phyloP scores from a whole-genome alignment of 2,797 vertebrate species.

The Gymnoscopelus microlampas region DNA sequence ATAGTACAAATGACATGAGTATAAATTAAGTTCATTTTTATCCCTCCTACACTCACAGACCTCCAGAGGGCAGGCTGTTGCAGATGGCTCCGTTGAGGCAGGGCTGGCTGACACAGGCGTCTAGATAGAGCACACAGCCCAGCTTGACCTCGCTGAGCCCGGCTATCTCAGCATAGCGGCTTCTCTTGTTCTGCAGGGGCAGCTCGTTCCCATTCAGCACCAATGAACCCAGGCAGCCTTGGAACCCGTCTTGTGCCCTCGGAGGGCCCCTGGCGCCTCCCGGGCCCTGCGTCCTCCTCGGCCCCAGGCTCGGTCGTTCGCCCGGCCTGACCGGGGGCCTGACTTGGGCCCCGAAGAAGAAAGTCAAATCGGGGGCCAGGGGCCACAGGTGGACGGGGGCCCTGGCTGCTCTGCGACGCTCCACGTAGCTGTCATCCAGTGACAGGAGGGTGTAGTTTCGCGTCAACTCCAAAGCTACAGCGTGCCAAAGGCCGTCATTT shows the following conservation, averaged over 20 bases:
- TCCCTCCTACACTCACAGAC: slow-evolving; percentile 69
- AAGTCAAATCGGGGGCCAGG: slow-evolving; percentile 84
- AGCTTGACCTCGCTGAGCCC: slow-evolving; percentile 89
- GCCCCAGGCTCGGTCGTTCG: slow-evolving; percentile 76
- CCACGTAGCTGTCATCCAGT: slow-evolving; percentile 87
- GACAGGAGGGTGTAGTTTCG: slow-evolving; percentile 92
- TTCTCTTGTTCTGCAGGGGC: slow-evolving; percentile 89
- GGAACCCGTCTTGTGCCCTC: slow-evolving; percentile 89
- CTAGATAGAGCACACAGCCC: slow-evolving; percentile 88
- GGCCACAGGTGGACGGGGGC: slow-evolving; percentile 91
- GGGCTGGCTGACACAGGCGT: slow-evolving; percentile 88
- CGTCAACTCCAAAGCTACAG: slow-evolving; percentile 89
- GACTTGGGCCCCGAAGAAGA: slow-evolving; percentile 94
- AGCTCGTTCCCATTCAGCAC: slow-evolving; percentile 92
- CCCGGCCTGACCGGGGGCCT: slow-evolving; percentile 75
- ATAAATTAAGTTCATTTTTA: background rate
- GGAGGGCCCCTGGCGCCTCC: slow-evolving; percentile 74
- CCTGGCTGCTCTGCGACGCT: slow-evolving; percentile 88
- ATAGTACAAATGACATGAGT: too few species aligned
- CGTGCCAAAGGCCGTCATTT: slow-evolving; percentile 94
- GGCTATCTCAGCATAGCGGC: slow-evolving; percentile 87
- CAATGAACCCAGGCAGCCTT: slow-evolving; percentile 93
- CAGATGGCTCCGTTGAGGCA: slow-evolving; percentile 93
- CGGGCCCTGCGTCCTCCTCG: slow-evolving; percentile 62
- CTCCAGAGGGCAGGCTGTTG: slow-evolving; percentile 86